phyloP scores from a whole-genome alignment of 1,140 invertebrate species.

The Aphis craccivora region DNA sequence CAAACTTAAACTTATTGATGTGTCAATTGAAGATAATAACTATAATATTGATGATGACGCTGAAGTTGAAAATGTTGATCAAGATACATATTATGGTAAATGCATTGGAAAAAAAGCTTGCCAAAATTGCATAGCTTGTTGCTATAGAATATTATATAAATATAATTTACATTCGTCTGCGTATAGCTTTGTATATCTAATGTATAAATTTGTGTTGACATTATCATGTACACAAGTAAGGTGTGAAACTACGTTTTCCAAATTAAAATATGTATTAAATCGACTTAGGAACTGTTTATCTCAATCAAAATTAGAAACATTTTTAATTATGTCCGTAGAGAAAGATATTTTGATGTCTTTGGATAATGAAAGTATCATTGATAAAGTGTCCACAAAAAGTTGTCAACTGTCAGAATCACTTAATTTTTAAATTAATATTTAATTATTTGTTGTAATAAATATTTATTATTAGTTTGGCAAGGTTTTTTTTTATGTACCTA shows the following conservation, averaged over 20 bases:
- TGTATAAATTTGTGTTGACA: constrained; percentile 24
- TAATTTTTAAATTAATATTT: too few relatives aligned
- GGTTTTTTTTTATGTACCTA: too few relatives aligned
- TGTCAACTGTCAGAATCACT: background rate
- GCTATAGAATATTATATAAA: background rate
- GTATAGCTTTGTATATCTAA: background rate
- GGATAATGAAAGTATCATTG: background rate
- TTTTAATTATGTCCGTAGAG: background rate
- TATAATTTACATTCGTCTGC: constrained; percentile 4
- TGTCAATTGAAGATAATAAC: background rate
- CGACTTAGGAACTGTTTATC: background rate
- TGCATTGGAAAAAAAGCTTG: background rate
- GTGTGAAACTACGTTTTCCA: constrained; percentile 20
- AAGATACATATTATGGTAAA: background rate
- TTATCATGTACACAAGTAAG: background rate
- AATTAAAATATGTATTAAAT: constrained; percentile 1
- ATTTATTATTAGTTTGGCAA: too few relatives aligned
- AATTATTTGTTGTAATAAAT: too few relatives aligned
- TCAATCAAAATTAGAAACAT: constrained; percentile 7
- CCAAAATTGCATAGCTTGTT: background rate
- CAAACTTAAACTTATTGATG: background rate
- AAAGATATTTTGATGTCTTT: constrained; percentile 4
- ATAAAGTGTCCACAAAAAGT: background rate
- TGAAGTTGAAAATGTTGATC: background rate
- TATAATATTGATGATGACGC: background rate